Evolutionary conservation across 2,888 invertebrate genomes (phyloP), one percentile per base, ranked within the genome.

Genomic region (Mythimna vitellina): DNA sequence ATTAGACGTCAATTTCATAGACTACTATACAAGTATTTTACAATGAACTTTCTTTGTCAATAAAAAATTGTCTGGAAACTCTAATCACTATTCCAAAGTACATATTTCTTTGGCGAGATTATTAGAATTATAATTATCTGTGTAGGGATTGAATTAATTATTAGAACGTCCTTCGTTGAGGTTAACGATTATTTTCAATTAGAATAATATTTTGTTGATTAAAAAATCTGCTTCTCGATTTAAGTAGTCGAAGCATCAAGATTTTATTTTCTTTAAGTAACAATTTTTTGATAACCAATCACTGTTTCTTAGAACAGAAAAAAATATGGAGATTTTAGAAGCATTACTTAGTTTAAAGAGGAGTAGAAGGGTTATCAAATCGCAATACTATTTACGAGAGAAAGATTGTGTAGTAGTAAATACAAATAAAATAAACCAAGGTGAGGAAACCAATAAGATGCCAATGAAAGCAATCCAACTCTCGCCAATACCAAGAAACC

Each of bases 71-170:
- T 53, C 68, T 81, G 10, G 42, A n/a, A 68, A 67, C 25, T 68
- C 20, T 60, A 73, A 73, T 76, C 64, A 80, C 22, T 8, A 32
- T n/a, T 65, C 42, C 3, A 46, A 65, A 64, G 60, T 80, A 65
- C 74, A 56, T 57, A 80, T 65, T 73, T 80, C 73, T 76, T 76
- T 49, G 61, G 56, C 20, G 32, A 60, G 51, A 73, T 76, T 51
- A 64, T 60, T 60, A 51, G 64, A 73, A 76, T 79, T 79, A 62
- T 56, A 73, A 76, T 79, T 80, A 62, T 62, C 61, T 35, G 22
- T 25, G 22, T 22, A 17, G 22, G 65, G 80, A 73, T 80, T 73
- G 17, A 58, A 75, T 80, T 57, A 61, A 61, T 62, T 76, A 51
- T 53, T 72, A 56, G 35, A 42, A 22, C n/a, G 25, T 9, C 60